Evolutionary conservation across 1,140 invertebrate genomes (phyloP), one percentile per base, ranked within the genome.

Genomic region (Lutraria rhynchaena): DNA sequence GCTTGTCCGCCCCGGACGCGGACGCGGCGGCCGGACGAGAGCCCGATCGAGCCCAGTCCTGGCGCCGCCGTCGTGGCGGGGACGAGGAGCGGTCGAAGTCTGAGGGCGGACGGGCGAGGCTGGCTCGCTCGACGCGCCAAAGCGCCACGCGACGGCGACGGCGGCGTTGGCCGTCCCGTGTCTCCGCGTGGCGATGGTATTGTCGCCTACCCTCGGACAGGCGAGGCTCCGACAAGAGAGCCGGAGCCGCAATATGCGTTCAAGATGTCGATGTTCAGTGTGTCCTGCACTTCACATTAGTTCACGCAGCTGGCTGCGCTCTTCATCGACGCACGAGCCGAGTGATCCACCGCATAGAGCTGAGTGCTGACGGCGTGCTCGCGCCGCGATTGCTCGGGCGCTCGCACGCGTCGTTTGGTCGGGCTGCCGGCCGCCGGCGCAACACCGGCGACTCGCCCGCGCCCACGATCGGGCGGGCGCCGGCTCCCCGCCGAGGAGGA

Each of bases 231-330:
- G 46, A 49, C 65, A 78, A 15, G 90, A 90, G 94, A 95, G 94
- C 95, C 95, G 94, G 91, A 92, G 93, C 91, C 90, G 94, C 95
- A 94, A 95, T 95, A 93, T 95, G 95, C 95, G 95, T 96, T 96
- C 95, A 94, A 96, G 95, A 94, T 94, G 93, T 95, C 95, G 94
- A 95, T 95, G 95, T 94, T 96, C 95, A 91, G 94, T 94, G 94
- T 95, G 94, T 95, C 93, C 95, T 96, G 95, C 95, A 96, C 94
- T 95, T 96, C 94, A 95, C 95, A 95, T 93, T 41, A 94, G 93
- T 93, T 94, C 94, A 93, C 95, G 95, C 95, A 95, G 93, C 95
- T 95, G 85, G 92, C 92, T 95, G 95, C 95, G 95, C 95, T 96
- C 85, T 96, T 96, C 95, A 96, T 95, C 95, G 95, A 95, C 93